A percentile compares a stretch with the other conserved stretches of the same genome.
Conservation (phyloP, 2,797 vertebrate genomes). For the Diglossa cyanea region DNA sequence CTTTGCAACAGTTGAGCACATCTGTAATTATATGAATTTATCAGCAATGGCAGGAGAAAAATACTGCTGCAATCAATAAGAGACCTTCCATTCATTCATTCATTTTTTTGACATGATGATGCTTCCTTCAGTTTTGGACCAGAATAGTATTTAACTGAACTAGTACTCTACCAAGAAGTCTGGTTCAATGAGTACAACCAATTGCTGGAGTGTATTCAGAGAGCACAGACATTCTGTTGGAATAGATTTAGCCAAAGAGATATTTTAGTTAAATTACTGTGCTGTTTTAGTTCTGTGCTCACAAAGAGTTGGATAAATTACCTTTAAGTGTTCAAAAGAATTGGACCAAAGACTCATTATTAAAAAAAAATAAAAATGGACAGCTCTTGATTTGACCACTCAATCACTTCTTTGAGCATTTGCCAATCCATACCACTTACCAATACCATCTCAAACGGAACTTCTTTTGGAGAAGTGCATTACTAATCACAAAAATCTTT, state of each 20-base stretch:
- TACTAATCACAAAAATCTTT: not conserved
- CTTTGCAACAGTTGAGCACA: not conserved
- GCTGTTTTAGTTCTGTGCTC: not conserved
- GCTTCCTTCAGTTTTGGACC: not conserved
- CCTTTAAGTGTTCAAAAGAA: not conserved
- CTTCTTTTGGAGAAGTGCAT: not conserved
- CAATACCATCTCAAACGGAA: not conserved
- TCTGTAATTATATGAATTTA: not conserved
- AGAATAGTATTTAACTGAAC: not conserved
- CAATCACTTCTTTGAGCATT: not conserved
- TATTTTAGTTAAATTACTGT: not conserved
- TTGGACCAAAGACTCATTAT: not conserved
- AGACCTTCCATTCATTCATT: not conserved
- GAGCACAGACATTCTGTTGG: not conserved
- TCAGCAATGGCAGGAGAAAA: not conserved
- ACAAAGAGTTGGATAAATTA: not conserved
- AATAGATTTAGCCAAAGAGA: not conserved
- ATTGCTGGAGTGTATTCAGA: not conserved
- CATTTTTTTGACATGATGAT: not conserved
- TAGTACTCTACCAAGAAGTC: not conserved
- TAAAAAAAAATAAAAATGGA: not conserved
- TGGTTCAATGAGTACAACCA: not conserved
- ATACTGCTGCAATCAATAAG: not conserved
- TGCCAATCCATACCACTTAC: not conserved
- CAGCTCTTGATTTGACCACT: not conserved